These are phyloP conservation scores for Drosophila pachea DNA, from an alignment of 1,140 invertebrate species.

Conservation along the genomic window DNA sequence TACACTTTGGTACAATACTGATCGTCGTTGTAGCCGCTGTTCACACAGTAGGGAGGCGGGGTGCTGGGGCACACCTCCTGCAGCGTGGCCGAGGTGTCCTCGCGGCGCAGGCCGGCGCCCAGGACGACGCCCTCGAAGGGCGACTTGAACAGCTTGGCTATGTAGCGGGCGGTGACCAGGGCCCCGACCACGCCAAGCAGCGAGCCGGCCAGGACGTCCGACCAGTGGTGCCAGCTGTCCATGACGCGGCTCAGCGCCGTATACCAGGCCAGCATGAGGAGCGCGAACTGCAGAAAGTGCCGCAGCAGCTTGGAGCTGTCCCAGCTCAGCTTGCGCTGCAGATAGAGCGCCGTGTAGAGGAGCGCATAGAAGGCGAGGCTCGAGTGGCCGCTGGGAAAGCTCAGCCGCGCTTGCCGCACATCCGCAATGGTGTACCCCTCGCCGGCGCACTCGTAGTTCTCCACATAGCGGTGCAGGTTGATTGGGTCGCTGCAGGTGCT, in stretches of 20 bases:
- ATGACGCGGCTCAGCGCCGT: slow-evolving; percentile 70
- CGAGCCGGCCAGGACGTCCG: slow-evolving; percentile 63
- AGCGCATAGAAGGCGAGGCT: slow-evolving; percentile 88
- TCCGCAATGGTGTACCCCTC: slow-evolving; percentile 80
- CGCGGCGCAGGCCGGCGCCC: slow-evolving; percentile 40
- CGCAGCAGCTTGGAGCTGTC: slow-evolving; percentile 85
- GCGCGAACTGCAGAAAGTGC: slow-evolving; percentile 87
- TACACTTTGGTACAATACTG: slow-evolving; percentile 69
- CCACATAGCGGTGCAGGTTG: slow-evolving; percentile 84
- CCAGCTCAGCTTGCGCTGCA: slow-evolving; percentile 88
- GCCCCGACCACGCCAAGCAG: slow-evolving; percentile 58
- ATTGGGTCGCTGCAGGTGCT: slow-evolving; percentile 80
- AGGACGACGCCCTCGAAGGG: slow-evolving; percentile 18
- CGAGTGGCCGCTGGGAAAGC: slow-evolving; percentile 90
- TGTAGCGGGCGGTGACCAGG: slow-evolving; percentile 60
- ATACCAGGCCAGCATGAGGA: slow-evolving; percentile 80
- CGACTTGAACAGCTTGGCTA: slow-evolving; percentile 53
- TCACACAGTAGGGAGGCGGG: slow-evolving; percentile 63
- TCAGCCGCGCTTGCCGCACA: slow-evolving; percentile 86
- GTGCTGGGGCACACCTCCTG: slow-evolving; percentile 66
- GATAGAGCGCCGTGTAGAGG: slow-evolving; percentile 89
- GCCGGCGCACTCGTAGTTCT: slow-evolving; percentile 83
- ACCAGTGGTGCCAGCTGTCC: slow-evolving; percentile 77
- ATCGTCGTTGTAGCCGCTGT: slow-evolving; percentile 51
- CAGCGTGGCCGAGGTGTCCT: slow-evolving; percentile 66